Percentiles rank a stretch among this genome's conserved stretches.
These are phyloP conservation scores for Redunca redunca DNA, from an alignment of 2,113 vertebrate species.

Conservation along the genomic window DNA sequence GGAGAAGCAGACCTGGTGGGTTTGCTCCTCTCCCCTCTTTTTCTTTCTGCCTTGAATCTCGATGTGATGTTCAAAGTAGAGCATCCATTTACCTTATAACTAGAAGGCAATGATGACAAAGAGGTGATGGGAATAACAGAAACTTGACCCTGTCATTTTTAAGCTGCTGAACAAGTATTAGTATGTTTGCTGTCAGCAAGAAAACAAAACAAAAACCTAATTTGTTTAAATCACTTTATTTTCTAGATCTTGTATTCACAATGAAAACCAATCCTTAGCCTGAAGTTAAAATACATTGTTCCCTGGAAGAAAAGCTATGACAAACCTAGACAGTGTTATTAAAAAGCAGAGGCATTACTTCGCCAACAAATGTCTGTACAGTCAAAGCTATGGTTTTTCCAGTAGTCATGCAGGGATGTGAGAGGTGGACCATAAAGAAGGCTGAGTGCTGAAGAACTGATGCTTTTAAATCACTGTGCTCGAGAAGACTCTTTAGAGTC, in stretches of 20 bases:
- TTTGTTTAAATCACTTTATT: neutral
- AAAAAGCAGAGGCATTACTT: neutral
- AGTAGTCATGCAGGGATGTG: neutral
- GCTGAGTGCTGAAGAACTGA: neutral
- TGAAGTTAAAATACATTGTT: neutral
- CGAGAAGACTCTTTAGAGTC: neutral
- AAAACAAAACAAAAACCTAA: neutral
- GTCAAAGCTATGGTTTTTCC: neutral
- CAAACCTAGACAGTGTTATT: neutral
- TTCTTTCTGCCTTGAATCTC: neutral
- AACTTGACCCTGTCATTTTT: neutral
- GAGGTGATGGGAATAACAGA: neutral
- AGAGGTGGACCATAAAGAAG: neutral
- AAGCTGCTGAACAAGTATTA: neutral
- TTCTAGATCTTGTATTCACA: neutral
- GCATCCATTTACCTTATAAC: neutral
- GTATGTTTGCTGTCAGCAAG: neutral
- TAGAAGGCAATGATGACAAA: neutral
- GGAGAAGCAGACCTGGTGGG: neutral
- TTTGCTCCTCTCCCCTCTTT: neutral
- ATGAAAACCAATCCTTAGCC: neutral
- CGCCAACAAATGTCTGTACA: neutral
- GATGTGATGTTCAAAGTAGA: neutral
- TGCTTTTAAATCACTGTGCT: neutral
- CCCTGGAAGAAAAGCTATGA: neutral